These are phyloP conservation scores for Heliothis peltigera DNA, from an alignment of 2,888 invertebrate species.

Conservation along the genomic window DNA sequence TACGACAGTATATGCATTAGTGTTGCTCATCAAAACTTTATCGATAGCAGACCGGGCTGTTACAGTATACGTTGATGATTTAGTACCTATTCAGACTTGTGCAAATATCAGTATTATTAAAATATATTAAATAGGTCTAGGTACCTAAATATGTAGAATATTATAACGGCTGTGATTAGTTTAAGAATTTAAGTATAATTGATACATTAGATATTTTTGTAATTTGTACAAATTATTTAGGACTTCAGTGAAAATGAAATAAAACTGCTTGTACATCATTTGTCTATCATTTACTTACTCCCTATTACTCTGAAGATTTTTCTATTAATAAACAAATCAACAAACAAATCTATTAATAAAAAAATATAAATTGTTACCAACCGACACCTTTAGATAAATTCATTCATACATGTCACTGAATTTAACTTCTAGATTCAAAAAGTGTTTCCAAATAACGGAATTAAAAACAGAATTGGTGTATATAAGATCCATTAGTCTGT, in stretches of 20 bases:
- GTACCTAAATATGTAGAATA: conserved; percentile 20
- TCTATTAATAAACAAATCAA: too few relatives aligned
- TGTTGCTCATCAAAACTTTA: not conserved
- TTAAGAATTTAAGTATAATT: conserved; percentile 26
- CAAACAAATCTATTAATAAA: too few relatives aligned
- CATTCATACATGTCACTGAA: too few relatives aligned
- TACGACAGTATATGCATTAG: conserved; percentile 3
- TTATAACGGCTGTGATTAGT: conserved; percentile 64
- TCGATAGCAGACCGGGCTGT: conserved; percentile 1
- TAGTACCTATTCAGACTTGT: conserved; percentile 13
- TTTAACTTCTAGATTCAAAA: too few relatives aligned
- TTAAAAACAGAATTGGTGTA: too few relatives aligned
- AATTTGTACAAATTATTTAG: not conserved
- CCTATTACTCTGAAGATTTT: not conserved
- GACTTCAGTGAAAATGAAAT: conserved; percentile 8
- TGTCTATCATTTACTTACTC: conserved; percentile 10
- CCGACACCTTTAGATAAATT: too few relatives aligned
- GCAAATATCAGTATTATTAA: conserved; percentile 57
- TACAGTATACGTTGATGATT: conserved; percentile 12
- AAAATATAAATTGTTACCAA: too few relatives aligned
- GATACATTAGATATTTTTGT: conserved; percentile 4
- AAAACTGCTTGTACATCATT: conserved; percentile 15
- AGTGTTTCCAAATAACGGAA: too few relatives aligned
- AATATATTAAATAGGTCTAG: conserved; percentile 8
- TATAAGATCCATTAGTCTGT: too few relatives aligned